phyloP scores from a whole-genome alignment of 2,888 invertebrate species.

The Campopleginae sp. region DNA sequence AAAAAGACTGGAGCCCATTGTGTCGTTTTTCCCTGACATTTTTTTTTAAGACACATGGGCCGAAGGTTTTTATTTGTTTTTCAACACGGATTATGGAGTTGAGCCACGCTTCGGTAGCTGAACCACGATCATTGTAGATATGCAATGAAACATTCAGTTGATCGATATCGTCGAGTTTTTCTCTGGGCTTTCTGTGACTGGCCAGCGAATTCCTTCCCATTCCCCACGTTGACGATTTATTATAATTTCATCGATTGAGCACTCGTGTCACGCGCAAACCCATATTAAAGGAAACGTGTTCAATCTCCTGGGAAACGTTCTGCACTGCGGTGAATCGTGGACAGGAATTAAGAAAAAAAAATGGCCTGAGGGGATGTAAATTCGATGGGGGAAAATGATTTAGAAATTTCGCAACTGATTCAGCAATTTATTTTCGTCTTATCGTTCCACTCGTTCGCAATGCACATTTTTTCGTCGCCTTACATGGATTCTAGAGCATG shows the following conservation, averaged over 20 bases:
- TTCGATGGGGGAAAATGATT: not conserved
- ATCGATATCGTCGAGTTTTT: not conserved
- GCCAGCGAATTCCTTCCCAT: not conserved
- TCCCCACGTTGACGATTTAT: not conserved
- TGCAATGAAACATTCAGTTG: not conserved
- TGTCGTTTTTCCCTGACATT: not conserved
- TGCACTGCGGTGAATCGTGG: not conserved
- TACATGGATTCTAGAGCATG: not conserved
- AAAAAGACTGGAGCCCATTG: not conserved
- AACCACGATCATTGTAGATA: not conserved
- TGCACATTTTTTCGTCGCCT: not conserved
- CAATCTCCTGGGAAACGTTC: slow-evolving; percentile 2
- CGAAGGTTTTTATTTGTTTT: not conserved
- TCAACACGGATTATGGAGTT: not conserved
- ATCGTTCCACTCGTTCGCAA: not conserved
- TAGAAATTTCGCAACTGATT: not conserved
- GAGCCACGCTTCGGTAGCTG: not conserved
- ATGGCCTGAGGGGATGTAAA: not conserved
- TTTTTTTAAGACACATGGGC: not conserved
- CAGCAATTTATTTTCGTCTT: not conserved
- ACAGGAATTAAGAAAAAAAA: not conserved
- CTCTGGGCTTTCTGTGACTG: not conserved
- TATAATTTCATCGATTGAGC: not conserved
- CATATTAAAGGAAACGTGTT: not conserved
- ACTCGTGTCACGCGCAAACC: not conserved